Conservation (phyloP, 2,888 invertebrate species). For the Nasonovia ribisnigri region DNA sequence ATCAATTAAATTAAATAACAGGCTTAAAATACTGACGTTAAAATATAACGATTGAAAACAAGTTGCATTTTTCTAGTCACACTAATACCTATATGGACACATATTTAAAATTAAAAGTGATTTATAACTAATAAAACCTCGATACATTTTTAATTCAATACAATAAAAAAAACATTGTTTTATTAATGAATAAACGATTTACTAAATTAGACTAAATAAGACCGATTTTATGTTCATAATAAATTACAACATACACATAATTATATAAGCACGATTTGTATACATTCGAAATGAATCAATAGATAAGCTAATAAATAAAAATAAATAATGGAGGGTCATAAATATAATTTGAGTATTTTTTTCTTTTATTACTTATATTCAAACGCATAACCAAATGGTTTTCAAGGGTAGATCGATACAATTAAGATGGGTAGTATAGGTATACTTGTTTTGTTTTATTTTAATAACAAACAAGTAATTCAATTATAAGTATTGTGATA, state of each 20-base stretch:
- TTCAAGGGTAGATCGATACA: background rate
- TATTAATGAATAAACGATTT: background rate
- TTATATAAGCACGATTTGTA: background rate
- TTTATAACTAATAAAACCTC: background rate
- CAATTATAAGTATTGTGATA: background rate
- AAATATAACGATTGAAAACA: background rate
- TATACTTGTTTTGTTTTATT: background rate
- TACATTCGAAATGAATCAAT: background rate
- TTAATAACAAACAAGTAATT: background rate
- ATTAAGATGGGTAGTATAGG: too few species aligned
- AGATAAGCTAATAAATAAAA: background rate
- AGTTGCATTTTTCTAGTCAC: background rate
- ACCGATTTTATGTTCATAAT: background rate
- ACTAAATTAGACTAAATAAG: background rate
- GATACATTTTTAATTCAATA: background rate
- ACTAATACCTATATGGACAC: background rate
- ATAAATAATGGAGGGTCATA: background rate
- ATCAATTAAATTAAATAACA: constrained; percentile 5
- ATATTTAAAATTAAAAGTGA: background rate
- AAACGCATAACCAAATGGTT: background rate
- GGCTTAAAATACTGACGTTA: background rate
- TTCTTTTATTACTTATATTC: background rate
- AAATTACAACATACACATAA: background rate
- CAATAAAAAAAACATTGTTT: background rate
- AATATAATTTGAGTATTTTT: background rate